A percentile compares a stretch with the other conserved stretches of the same genome.
phyloP scores from a whole-genome alignment of 2,797 vertebrate species.

The Rhyacichthys aspro region DNA sequence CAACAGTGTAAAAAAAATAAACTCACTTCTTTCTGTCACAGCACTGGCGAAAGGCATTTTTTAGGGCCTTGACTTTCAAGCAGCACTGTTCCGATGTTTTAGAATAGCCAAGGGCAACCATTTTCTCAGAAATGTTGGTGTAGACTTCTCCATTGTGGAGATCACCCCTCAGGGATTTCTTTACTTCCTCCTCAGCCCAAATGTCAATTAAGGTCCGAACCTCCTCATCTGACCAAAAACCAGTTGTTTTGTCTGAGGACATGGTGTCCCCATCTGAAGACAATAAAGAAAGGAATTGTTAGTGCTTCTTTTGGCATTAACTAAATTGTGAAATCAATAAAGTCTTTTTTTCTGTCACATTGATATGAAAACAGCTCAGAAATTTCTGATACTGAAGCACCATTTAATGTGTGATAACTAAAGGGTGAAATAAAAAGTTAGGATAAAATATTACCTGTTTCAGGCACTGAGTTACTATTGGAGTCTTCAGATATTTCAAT shows the following conservation, averaged over 20 bases:
- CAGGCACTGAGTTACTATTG: constrained; percentile 52
- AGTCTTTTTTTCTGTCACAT: neutral
- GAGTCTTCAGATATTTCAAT: constrained; percentile 77
- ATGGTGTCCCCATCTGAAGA: constrained; percentile 48
- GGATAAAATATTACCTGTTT: constrained; percentile 46
- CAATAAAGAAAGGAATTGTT: neutral
- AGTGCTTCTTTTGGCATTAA: neutral
- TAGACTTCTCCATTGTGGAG: constrained; percentile 85
- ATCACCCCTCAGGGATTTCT: constrained; percentile 80
- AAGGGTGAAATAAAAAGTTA: too few relatives aligned
- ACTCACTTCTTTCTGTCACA: constrained; percentile 76
- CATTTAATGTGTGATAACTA: too few relatives aligned
- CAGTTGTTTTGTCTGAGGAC: constrained; percentile 40
- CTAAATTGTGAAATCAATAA: neutral
- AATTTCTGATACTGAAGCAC: neutral
- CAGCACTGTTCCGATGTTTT: constrained; percentile 85
- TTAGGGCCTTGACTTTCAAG: constrained; percentile 82
- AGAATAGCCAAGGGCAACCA: constrained; percentile 77
- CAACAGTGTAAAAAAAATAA: neutral
- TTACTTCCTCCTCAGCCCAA: constrained; percentile 84
- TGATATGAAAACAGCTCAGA: neutral
- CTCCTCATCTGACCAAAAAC: constrained; percentile 83
- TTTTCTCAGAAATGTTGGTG: constrained; percentile 79
- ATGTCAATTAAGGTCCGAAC: constrained; percentile 82
- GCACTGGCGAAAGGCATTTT: constrained; percentile 72